Evolutionary conservation across 1,140 invertebrate species (phyloP).

Genomic region (Halotydeus destructor): DNA sequence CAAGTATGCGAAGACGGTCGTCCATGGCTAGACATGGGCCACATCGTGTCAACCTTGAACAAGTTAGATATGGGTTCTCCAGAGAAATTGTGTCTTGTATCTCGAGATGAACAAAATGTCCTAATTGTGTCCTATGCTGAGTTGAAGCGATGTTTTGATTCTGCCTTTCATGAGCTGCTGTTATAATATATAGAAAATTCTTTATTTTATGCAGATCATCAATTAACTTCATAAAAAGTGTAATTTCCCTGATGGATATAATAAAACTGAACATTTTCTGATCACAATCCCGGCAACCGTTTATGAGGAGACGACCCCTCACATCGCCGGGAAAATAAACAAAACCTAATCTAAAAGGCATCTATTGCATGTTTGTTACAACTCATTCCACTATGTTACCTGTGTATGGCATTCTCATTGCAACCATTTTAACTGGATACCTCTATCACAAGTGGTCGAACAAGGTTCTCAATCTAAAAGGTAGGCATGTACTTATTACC

Average conservation of each 20-base stretch:
- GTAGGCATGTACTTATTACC: slow-evolving; percentile 34
- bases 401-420: too few species aligned
- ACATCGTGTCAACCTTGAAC: slow-evolving; percentile 79
- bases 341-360: too few species aligned
- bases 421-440: too few species aligned
- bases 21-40: slow-evolving; percentile 87
- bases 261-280: neutral
- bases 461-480: too few species aligned
- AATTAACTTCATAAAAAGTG: neutral
- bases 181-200: slow-evolving; percentile 3
- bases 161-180: slow-evolving; percentile 64
- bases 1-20: slow-evolving; percentile 65
- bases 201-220: neutral
- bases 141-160: slow-evolving; percentile 55
- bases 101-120: slow-evolving; percentile 82
- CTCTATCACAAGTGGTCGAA: too few species aligned
- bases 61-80: slow-evolving; percentile 57
- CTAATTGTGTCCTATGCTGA: slow-evolving; percentile 82
- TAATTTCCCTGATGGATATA: neutral
- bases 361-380: too few species aligned
- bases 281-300: too few species aligned
- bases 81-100: slow-evolving; percentile 87
- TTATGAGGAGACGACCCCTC: too few species aligned
- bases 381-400: too few species aligned
- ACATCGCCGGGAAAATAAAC: too few species aligned